Percentiles rank a stretch among this genome's conserved stretches.
These are phyloP conservation scores for Aphrocallistes beatrix DNA, from an alignment of 37 sponge, comb jelly and placozoan species.

Conservation along the genomic window DNA sequence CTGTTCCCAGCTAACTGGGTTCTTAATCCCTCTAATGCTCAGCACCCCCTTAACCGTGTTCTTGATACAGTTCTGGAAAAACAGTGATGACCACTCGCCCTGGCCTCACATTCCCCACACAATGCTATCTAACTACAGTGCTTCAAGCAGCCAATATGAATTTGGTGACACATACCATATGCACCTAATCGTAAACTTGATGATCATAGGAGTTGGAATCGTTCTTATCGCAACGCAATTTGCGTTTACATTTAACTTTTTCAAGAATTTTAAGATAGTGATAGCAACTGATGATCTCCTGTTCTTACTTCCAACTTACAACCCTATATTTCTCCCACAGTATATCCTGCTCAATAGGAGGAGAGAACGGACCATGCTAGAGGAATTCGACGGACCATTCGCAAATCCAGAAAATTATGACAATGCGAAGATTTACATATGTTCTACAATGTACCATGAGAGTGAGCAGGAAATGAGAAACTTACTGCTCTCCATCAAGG, in stretches of 20 bases:
- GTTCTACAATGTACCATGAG: constrained; percentile 81
- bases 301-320: constrained; percentile 62
- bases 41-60: constrained; percentile 10
- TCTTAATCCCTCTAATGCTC: not conserved
- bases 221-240: constrained; percentile 45
- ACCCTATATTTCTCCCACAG: constrained; percentile 53
- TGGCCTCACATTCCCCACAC: not conserved
- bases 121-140: not conserved
- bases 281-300: constrained; percentile 50
- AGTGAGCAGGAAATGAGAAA: constrained; percentile 50
- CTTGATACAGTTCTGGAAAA: not conserved
- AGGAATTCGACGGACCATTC: not conserved
- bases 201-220: not conserved
- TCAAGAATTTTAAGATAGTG: constrained; percentile 33
- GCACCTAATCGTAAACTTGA: not conserved
- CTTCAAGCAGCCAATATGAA: too few relatives aligned
- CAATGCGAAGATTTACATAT: constrained; percentile 47
- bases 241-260: constrained; percentile 31
- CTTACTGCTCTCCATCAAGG: constrained; percentile 53
- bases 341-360: constrained; percentile 46
- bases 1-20: not conserved
- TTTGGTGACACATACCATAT: not conserved
- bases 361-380: not conserved
- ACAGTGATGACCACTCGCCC: not conserved
- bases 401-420: not conserved